Evolutionary conservation across 1,140 invertebrate species (phyloP), one percentile per base, ranked within the genome.

Genomic region (Conopomorpha cramerella): DNA sequence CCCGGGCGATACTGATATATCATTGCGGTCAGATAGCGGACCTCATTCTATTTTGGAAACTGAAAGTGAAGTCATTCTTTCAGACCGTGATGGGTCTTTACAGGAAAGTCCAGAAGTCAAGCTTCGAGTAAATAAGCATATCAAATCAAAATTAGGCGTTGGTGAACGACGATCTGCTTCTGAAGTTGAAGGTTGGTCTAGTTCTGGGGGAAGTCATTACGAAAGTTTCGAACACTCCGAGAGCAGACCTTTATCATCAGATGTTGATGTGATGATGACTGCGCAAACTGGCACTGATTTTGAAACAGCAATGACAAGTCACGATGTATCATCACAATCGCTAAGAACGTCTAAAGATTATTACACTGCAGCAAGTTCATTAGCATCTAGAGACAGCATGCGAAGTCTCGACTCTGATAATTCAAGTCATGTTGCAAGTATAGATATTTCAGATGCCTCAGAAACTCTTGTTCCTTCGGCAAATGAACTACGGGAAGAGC

Each of bases 201-300:
- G 91, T 74, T 93, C 92, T n/a, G 83, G 90, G 30, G 91, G 92
- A 49, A 94, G 91, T 62, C 88, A 90, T 49, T 94, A 93, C 63
- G 90, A 92, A 40, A 93, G 91, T 35, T 92, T 91, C 64, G 92
- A 93, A 51, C 86, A 89, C 52, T 86, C 87, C 18, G 84, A 88
- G 38, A 91, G 91, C 67, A 81, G 93, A 52, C 92, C 92, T 1
- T 84, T 89, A 37, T 95, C 92, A 1, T 93, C 91, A 0, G 92
- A 95, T 64, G 71, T 94, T n/a, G 92, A 95, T 54, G 86, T 86
- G 3, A 63, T 87, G 51, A 59, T 86, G 55, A 77, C 82, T 38
- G 77, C 82, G 35, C 58, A 82, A 62, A 77, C 87, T 47, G 83
- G 86, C 2, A 93, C 91, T 2, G 93, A 96, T 55, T 96, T 95